Conservation (phyloP, 2,888 invertebrate genomes). For the Mellilla xanthometata region DNA sequence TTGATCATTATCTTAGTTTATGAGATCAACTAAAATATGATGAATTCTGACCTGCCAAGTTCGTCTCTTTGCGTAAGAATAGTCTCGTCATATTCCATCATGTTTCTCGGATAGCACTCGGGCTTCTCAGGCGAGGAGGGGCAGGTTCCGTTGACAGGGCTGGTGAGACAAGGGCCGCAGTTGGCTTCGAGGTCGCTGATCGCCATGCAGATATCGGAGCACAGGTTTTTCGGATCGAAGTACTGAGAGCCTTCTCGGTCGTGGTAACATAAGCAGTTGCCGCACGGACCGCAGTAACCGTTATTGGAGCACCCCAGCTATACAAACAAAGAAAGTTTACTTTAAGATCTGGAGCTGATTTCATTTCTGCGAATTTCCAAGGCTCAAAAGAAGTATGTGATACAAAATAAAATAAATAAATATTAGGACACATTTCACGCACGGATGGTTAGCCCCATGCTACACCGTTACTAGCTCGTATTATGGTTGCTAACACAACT, state of each 20-base stretch:
- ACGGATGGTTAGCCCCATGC: too few species aligned
- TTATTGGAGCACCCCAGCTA: slow-evolving; percentile 56
- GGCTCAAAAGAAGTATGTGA: too few species aligned
- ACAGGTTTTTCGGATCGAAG: slow-evolving; percentile 52
- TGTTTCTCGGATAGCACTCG: slow-evolving; percentile 13
- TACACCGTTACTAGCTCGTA: too few species aligned
- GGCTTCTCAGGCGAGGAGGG: slow-evolving; percentile 29
- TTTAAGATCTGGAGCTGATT: too few species aligned
- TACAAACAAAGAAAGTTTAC: too few species aligned
- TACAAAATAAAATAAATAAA: too few species aligned
- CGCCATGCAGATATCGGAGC: slow-evolving; percentile 57
- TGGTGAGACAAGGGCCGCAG: slow-evolving; percentile 52
- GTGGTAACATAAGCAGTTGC: slow-evolving; percentile 54
- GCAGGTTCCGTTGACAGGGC: slow-evolving; percentile 32
- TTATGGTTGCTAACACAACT: too few species aligned
- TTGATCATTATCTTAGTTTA: too few species aligned
- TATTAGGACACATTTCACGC: too few species aligned
- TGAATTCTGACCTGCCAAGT: slow-evolving; percentile 23
- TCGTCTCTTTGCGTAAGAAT: slow-evolving; percentile 36
- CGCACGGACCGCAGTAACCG: slow-evolving; percentile 56
- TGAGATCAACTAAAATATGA: too few species aligned
- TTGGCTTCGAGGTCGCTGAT: slow-evolving; percentile 28
- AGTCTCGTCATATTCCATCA: slow-evolving; percentile 40
- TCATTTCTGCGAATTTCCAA: too few species aligned
- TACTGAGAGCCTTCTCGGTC: slow-evolving; percentile 59